Conservation (phyloP, 2,113 vertebrate genomes). For the Amblyornis subalaris region DNA sequence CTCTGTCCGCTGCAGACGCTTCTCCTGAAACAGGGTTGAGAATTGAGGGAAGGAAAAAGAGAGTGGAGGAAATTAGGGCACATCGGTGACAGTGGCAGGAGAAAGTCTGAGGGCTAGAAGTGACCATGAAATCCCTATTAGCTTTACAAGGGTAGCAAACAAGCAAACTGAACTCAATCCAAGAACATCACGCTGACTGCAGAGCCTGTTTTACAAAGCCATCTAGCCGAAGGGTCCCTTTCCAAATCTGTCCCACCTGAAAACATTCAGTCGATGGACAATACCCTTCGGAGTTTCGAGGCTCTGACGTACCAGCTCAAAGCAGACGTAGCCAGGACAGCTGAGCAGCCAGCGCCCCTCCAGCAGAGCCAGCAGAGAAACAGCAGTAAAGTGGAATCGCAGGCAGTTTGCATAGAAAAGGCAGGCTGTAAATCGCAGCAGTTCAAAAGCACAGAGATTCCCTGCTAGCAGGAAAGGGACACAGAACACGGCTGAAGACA, state of each 20-base stretch:
- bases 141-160: slow-evolving; percentile 27
- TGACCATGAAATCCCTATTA: slow-evolving; percentile 44
- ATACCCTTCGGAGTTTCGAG: background rate
- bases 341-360: background rate
- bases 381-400: slow-evolving; percentile 1
- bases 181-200: background rate
- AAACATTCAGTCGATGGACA: background rate
- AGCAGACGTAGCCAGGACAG: background rate
- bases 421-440: slow-evolving; percentile 33
- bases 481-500: slow-evolving; percentile 3
- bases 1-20: slow-evolving; percentile 82
- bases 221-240: background rate
- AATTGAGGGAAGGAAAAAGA: slow-evolving; percentile 54
- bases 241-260: slow-evolving; percentile 8
- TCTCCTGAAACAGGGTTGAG: slow-evolving; percentile 77
- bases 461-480: slow-evolving; percentile 8
- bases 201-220: background rate
- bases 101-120: slow-evolving; percentile 34
- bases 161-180: slow-evolving; percentile 33
- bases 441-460: slow-evolving; percentile 40
- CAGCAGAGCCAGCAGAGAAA: background rate
- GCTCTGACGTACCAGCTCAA: background rate
- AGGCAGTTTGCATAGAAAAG: slow-evolving; percentile 27
- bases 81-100: slow-evolving; percentile 19
- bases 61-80: slow-evolving; percentile 63